Evolutionary conservation across 2,888 invertebrate genomes (phyloP).

Genomic region (Minunthozetes semirufus): DNA sequence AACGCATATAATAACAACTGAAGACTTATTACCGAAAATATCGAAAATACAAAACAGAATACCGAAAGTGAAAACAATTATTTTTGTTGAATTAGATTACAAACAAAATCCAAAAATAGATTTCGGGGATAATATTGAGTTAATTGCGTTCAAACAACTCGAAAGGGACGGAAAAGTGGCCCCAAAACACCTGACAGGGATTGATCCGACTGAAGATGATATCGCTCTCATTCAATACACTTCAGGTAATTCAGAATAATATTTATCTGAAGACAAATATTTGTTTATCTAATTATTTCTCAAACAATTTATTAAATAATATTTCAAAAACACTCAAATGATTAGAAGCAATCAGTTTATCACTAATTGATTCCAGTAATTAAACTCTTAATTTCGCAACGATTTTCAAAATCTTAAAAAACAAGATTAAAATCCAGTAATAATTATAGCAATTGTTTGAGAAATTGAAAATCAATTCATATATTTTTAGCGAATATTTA

Average conservation of each 20-base stretch:
- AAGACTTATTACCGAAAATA: slow-evolving; percentile 84
- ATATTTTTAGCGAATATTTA: background rate
- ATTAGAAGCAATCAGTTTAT: background rate
- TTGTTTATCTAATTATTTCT: no score
- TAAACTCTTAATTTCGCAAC: no score
- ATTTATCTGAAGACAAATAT: no score
- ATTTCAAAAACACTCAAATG: background rate
- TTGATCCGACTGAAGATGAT: slow-evolving; percentile 61
- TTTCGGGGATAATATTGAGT: slow-evolving; percentile 37
- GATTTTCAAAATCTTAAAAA: no score
- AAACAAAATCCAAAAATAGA: background rate
- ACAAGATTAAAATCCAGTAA: no score
- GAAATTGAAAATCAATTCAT: background rate
- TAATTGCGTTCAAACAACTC: slow-evolving; percentile 54
- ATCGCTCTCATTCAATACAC: slow-evolving; percentile 98
- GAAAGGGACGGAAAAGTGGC: slow-evolving; percentile 64
- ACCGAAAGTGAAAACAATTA: slow-evolving; percentile 62
- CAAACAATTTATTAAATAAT: no score
- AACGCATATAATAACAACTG: slow-evolving; percentile 84
- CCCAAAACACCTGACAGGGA: background rate
- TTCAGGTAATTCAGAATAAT: slow-evolving; percentile 57
- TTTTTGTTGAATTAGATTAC: slow-evolving; percentile 46
- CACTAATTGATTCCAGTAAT: background rate
- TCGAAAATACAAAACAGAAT: slow-evolving; percentile 62
- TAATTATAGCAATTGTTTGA: no score